A percentile compares a stretch with the other conserved stretches of the same genome.
Evolutionary conservation across 2,113 vertebrate genomes (phyloP).

Genomic region (Anolis carolinensis): DNA sequence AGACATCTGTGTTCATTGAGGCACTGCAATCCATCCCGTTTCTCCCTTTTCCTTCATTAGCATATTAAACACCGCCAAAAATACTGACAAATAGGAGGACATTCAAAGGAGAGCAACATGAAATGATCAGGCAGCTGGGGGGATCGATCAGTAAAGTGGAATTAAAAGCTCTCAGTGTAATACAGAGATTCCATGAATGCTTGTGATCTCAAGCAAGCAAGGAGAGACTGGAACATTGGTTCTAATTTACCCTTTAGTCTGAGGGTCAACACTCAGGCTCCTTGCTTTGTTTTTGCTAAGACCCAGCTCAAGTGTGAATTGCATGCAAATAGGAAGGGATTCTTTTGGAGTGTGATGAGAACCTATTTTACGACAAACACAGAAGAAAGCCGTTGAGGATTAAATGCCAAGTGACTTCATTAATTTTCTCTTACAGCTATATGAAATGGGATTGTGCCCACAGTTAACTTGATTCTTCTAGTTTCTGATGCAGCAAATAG

Average conservation of each 20-base stretch:
- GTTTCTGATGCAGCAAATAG: background rate
- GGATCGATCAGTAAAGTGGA: slow-evolving; percentile 1
- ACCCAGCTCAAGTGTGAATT: too few relatives aligned
- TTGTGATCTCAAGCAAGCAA: background rate
- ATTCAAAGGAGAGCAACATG: slow-evolving; percentile 29
- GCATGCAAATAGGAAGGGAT: too few relatives aligned
- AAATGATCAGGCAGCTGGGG: slow-evolving; percentile 17
- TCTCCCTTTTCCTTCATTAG: slow-evolving; percentile 23
- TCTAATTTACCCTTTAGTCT: background rate
- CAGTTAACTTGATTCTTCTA: slow-evolving; percentile 5
- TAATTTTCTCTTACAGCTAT: background rate
- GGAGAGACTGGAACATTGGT: background rate
- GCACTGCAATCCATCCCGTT: slow-evolving; percentile 20
- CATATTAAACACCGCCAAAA: slow-evolving; percentile 29
- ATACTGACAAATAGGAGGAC: slow-evolving; percentile 32
- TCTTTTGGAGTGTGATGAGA: background rate
- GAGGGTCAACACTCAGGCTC: background rate
- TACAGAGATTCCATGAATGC: background rate
- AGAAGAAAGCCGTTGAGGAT: background rate
- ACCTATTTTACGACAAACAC: background rate
- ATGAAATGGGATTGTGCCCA: background rate
- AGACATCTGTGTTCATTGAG: slow-evolving; percentile 37
- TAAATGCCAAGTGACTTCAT: background rate
- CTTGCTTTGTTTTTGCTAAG: background rate
- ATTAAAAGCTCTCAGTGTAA: background rate